These are phyloP conservation scores for Sciaenops ocellatus DNA, from an alignment of 2,797 vertebrate species.

Conservation along the genomic window DNA sequence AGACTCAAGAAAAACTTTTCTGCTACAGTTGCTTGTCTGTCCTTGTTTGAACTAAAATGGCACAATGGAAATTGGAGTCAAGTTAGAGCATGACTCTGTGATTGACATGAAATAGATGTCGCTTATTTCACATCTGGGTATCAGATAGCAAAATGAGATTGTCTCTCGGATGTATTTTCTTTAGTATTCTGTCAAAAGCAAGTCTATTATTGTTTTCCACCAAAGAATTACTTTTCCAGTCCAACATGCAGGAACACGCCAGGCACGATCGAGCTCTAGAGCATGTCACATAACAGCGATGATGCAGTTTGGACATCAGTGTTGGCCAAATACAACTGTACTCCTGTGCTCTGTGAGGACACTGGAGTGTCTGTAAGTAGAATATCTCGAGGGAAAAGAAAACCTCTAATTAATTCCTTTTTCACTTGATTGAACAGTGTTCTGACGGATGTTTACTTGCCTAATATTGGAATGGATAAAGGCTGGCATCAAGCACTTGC, in stretches of 20 bases:
- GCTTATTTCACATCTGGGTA: constrained; percentile 45
- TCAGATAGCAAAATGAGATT: constrained; percentile 19
- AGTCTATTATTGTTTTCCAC: not conserved
- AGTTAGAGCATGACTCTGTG: constrained; percentile 32
- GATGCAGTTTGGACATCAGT: not conserved
- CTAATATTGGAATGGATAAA: constrained; percentile 62
- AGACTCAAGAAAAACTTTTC: not conserved
- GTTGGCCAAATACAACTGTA: constrained; percentile 14
- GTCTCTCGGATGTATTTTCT: constrained; percentile 14
- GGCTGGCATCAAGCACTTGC: constrained; percentile 51
- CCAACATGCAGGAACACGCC: not conserved
- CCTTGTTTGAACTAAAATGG: constrained; percentile 34
- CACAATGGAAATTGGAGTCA: constrained; percentile 22
- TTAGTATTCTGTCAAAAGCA: constrained; percentile 19
- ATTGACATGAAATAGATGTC: constrained; percentile 51
- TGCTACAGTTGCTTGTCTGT: not conserved
- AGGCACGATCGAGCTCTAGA: no score
- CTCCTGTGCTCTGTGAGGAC: not conserved
- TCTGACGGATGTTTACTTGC: constrained; percentile 60
- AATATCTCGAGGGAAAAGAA: constrained; percentile 2
- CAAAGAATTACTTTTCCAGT: constrained; percentile 20
- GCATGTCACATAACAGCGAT: not conserved
- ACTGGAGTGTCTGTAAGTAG: not conserved
- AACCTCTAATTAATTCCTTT: constrained; percentile 46
- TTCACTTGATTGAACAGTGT: constrained; percentile 56